Percentiles rank a stretch among this genome's conserved stretches.
Conservation (phyloP, 1,140 invertebrate genomes). For the Leucophenga varia region DNA sequence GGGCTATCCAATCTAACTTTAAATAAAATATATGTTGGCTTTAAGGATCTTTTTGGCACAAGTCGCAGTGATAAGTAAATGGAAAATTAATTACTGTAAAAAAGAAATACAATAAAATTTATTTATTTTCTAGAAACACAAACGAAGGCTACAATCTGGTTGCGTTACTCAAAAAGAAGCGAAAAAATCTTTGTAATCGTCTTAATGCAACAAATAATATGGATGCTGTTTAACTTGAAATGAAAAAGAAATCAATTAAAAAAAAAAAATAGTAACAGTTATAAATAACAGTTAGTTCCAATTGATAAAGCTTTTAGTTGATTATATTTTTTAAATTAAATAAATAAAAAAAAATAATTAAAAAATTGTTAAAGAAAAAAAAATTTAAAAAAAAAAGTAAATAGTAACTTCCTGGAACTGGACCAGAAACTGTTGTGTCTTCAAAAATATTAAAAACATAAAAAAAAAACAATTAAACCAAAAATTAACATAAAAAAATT, state of each 20-base stretch:
- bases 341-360: too few species aligned
- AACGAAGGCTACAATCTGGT: slow-evolving; percentile 48
- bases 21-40: slow-evolving; percentile 54
- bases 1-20: slow-evolving; percentile 55
- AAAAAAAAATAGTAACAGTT: slow-evolving; percentile 12
- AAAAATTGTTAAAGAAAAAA: too few species aligned
- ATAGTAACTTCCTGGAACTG: slow-evolving; percentile 54
- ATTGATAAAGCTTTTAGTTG: too few species aligned
- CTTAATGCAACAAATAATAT: slow-evolving; percentile 37
- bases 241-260: slow-evolving; percentile 1
- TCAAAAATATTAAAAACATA: slow-evolving; percentile 39
- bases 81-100: too few species aligned
- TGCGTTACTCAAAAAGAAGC: slow-evolving; percentile 46
- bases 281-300: too few species aligned
- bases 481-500: slow-evolving; percentile 17
- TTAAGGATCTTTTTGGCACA: slow-evolving; percentile 45
- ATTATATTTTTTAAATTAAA: too few species aligned
- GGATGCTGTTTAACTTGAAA: not conserved
- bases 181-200: slow-evolving; percentile 51
- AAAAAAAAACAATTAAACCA: slow-evolving; percentile 22
- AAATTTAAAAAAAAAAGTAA: slow-evolving; percentile 1
- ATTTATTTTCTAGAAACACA: slow-evolving; percentile 13
- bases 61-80: slow-evolving; percentile 46
- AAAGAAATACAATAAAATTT: too few species aligned
- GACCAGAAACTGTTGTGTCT: slow-evolving; percentile 58